A percentile compares a stretch with the other conserved stretches of the same genome.
Evolutionary conservation across 2,797 vertebrate species (phyloP).

Genomic region (Decapterus maruadsi): DNA sequence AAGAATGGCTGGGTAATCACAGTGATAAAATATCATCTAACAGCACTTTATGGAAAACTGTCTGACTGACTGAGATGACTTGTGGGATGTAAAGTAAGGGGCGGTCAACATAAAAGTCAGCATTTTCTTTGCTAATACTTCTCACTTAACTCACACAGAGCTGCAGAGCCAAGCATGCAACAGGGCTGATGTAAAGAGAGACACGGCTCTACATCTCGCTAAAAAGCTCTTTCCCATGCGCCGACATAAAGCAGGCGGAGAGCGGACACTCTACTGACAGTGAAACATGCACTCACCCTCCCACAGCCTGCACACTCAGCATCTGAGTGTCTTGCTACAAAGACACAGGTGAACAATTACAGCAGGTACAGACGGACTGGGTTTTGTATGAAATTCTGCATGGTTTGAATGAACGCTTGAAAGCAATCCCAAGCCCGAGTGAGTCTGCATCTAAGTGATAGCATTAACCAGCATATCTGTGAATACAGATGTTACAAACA

Average conservation of each 20-base stretch:
- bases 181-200: slow-evolving; percentile 6
- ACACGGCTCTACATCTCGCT: neutral
- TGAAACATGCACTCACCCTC: slow-evolving; percentile 13
- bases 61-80: slow-evolving; percentile 38
- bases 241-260: slow-evolving; percentile 31
- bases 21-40: slow-evolving; percentile 46
- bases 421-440: slow-evolving; percentile 33
- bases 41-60: slow-evolving; percentile 19
- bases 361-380: neutral
- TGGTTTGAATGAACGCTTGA: neutral
- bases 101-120: slow-evolving; percentile 42
- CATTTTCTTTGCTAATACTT: slow-evolving; percentile 18
- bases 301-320: slow-evolving; percentile 29
- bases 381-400: neutral
- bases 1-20: slow-evolving; percentile 33
- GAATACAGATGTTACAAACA: slow-evolving; percentile 30
- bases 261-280: slow-evolving; percentile 29
- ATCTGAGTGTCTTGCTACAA: slow-evolving; percentile 24
- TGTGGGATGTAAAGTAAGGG: slow-evolving; percentile 48
- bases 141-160: slow-evolving; percentile 35
- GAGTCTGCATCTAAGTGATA: slow-evolving; percentile 37
- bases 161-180: slow-evolving; percentile 27
- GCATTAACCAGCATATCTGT: slow-evolving; percentile 39
- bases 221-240: neutral
- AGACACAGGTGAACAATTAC: slow-evolving; percentile 40